Conservation (phyloP, 2,888 invertebrate species). For the Rotaria sp. region DNA sequence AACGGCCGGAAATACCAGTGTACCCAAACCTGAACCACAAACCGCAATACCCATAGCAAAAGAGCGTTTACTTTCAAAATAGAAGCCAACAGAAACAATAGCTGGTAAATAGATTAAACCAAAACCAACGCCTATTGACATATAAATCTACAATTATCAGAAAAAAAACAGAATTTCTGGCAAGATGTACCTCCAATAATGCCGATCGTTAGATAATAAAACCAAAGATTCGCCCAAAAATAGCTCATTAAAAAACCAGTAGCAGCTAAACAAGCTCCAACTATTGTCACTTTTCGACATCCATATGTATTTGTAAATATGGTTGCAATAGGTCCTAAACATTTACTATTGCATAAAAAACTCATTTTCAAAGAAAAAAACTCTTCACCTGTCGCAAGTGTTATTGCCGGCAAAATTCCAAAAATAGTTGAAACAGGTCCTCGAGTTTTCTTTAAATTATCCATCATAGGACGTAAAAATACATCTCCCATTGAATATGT, state of each 20-base stretch:
- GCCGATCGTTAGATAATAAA: conserved; percentile 83
- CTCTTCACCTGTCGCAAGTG: conserved; percentile 23
- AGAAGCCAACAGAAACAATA: conserved; percentile 90
- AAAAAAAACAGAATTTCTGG: background rate
- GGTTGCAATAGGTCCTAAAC: conserved; percentile 83
- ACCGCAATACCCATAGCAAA: conserved; percentile 74
- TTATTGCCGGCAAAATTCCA: conserved; percentile 35
- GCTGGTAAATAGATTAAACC: conserved; percentile 95
- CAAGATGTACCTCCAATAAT: conserved; percentile 67
- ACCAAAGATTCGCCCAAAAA: conserved; percentile 73
- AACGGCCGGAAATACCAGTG: conserved; percentile 71
- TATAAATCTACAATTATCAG: background rate
- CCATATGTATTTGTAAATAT: conserved; percentile 89
- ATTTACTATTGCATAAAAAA: background rate
- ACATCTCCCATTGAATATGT: conserved; percentile 4
- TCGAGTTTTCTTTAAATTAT: background rate
- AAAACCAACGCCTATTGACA: conserved; percentile 71
- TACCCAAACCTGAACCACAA: conserved; percentile 87
- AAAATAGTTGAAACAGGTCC: background rate
- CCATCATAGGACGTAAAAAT: background rate
- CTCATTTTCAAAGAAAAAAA: too few relatives aligned
- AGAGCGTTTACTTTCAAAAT: conserved; percentile 86
- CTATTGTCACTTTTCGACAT: conserved; percentile 80
- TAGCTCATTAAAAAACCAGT: conserved; percentile 71
- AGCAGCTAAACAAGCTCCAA: conserved; percentile 69